phyloP scores from a whole-genome alignment of 2,797 vertebrate species.

The Delichon dasypus region DNA sequence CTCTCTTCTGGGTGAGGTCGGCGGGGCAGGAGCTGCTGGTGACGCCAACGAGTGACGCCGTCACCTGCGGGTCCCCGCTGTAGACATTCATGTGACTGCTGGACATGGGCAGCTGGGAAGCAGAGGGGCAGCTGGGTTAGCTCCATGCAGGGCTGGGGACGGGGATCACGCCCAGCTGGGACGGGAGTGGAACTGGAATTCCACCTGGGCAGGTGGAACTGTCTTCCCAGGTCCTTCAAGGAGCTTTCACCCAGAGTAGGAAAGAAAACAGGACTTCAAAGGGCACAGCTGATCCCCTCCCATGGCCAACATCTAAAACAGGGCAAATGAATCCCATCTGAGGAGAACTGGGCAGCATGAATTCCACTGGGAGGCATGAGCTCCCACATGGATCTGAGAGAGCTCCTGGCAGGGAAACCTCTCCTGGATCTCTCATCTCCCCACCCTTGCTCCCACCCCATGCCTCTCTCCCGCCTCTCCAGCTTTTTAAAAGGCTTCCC shows the following conservation, averaged over 20 bases:
- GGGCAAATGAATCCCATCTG: constrained; percentile 12
- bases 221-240: neutral
- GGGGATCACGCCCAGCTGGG: neutral
- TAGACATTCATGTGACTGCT: constrained; percentile 97
- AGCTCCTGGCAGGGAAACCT: neutral
- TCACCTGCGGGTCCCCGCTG: constrained; percentile 86
- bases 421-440: neutral
- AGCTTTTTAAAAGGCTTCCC: neutral
- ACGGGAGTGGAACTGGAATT: neutral
- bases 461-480: fast-evolving
- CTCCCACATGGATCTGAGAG: neutral
- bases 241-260: neutral
- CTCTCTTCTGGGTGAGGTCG: constrained; percentile 92
- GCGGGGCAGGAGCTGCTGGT: constrained; percentile 98
- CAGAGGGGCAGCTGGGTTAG: neutral
- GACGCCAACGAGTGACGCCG: constrained; percentile 87
- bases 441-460: fast-evolving
- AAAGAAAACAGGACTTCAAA: constrained; percentile 30
- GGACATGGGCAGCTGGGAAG: constrained; percentile 89
- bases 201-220: neutral
- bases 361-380: constrained; percentile 14
- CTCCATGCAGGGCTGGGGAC: neutral
- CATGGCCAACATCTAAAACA: neutral
- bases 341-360: neutral
- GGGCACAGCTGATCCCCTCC: constrained; percentile 11